Conservation (phyloP, 2,797 vertebrate species). For the Carapus acus region DNA sequence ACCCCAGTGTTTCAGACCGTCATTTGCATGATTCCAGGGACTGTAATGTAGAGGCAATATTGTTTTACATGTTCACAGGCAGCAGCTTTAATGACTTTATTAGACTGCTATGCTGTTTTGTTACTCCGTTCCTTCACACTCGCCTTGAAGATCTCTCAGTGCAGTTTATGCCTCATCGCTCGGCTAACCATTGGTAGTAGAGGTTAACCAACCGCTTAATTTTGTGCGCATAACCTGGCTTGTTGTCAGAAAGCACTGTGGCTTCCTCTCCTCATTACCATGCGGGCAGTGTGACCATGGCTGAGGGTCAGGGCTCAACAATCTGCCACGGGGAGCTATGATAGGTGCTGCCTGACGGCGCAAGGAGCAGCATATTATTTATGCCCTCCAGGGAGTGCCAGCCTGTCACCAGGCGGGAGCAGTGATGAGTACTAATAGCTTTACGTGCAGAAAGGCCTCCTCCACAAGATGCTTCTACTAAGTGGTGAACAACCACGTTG, state of each 20-base stretch:
- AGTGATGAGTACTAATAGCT: conserved; percentile 32
- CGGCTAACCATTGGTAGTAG: too few species aligned
- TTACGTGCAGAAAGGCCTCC: conserved; percentile 26
- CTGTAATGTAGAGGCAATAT: too few species aligned
- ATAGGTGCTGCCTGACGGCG: conserved; percentile 44
- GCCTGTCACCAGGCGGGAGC: conserved; percentile 28
- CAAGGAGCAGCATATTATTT: conserved; percentile 41
- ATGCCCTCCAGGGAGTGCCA: conserved; percentile 40
- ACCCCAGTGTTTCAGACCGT: too few species aligned
- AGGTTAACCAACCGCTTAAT: too few species aligned
- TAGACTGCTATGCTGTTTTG: too few species aligned
- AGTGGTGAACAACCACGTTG: conserved; percentile 35
- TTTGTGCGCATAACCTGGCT: too few species aligned
- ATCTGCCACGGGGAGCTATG: conserved; percentile 29
- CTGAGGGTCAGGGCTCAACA: conserved; percentile 25
- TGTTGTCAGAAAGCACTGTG: not conserved
- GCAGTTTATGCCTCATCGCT: too few species aligned
- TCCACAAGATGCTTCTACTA: conserved; percentile 29
- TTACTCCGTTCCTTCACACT: too few species aligned
- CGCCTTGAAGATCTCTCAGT: too few species aligned
- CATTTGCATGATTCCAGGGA: too few species aligned
- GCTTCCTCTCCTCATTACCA: not conserved
- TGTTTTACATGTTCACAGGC: too few species aligned
- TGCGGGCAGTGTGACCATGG: conserved; percentile 4
- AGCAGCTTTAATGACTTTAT: too few species aligned